A percentile compares a stretch with the other conserved stretches of the same genome.
These are phyloP conservation scores for Bugula neritina DNA, from an alignment of 2,888 invertebrate genomes.

Conservation along the genomic window DNA sequence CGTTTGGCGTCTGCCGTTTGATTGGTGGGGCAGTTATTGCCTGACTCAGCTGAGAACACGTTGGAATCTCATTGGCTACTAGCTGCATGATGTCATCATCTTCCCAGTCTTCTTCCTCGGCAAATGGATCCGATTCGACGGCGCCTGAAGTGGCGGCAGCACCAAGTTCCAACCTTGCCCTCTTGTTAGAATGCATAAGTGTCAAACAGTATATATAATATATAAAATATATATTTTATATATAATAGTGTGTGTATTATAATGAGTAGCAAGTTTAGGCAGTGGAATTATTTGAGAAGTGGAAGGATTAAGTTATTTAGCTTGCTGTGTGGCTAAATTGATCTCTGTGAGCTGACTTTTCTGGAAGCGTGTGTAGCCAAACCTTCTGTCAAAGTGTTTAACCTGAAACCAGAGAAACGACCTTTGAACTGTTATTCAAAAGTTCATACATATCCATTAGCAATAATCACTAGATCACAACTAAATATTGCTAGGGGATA, in stretches of 20 bases:
- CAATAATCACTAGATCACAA: neutral
- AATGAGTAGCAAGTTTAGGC: no score
- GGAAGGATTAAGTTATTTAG: no score
- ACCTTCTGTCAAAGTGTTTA: slow-evolving; percentile 84
- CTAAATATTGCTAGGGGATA: neutral
- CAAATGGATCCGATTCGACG: neutral
- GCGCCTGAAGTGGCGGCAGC: no score
- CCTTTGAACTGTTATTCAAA: neutral
- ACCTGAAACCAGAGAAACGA: slow-evolving; percentile 62
- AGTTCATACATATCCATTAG: neutral
- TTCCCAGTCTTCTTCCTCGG: slow-evolving; percentile 18
- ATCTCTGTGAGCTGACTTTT: neutral
- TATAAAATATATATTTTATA: no score
- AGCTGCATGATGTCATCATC: slow-evolving; percentile 14
- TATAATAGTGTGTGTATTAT: no score
- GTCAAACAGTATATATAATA: neutral
- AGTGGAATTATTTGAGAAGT: no score
- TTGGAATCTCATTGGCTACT: slow-evolving; percentile 6
- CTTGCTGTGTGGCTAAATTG: no score
- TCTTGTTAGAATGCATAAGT: slow-evolving; percentile 3
- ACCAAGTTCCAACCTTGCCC: neutral
- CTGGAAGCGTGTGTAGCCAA: slow-evolving; percentile 61
- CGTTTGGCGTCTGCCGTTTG: no score
- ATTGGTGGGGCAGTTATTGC: neutral
- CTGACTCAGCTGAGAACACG: slow-evolving; percentile 9